These are phyloP conservation scores for Phalangium opilio DNA, from an alignment of 2,888 invertebrate species.

Conservation along the genomic window DNA sequence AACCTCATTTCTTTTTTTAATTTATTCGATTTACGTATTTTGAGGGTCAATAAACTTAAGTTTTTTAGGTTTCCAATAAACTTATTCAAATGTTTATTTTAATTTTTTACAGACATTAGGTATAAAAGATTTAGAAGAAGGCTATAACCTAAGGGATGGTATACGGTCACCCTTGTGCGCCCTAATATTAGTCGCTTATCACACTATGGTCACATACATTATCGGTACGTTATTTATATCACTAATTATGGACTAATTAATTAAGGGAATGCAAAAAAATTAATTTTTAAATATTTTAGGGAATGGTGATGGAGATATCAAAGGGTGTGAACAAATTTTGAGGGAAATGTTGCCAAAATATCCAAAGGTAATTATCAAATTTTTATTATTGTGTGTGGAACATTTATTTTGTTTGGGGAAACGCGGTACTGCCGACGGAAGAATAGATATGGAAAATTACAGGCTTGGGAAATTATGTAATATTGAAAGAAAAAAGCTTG, in stretches of 20 bases:
- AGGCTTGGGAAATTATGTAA: too few relatives aligned
- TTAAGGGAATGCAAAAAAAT: background rate
- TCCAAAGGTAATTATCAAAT: conserved; percentile 38
- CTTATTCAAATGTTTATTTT: too few relatives aligned
- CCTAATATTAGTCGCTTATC: conserved; percentile 68
- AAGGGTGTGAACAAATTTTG: conserved; percentile 56
- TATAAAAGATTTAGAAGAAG: conserved; percentile 53
- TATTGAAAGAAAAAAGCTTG: too few relatives aligned
- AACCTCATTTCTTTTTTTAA: background rate
- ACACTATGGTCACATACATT: conserved; percentile 29
- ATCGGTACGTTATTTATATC: conserved; percentile 10
- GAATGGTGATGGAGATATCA: conserved; percentile 54
- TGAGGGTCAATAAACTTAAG: too few relatives aligned
- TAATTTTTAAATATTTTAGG: conserved; percentile 7
- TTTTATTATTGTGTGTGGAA: background rate
- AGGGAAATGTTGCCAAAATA: conserved; percentile 42
- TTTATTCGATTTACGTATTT: background rate
- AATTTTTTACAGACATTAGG: conserved; percentile 39
- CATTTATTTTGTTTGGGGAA: too few relatives aligned
- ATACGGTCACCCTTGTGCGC: conserved; percentile 73
- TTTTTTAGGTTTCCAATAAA: too few relatives aligned
- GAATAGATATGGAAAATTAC: too few relatives aligned
- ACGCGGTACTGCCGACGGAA: too few relatives aligned
- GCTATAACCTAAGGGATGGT: conserved; percentile 51
- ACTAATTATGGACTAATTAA: too few relatives aligned